A percentile compares a stretch with the other conserved stretches of the same genome.
These are phyloP conservation scores for Bombus superbus DNA, from an alignment of 1,140 invertebrate species.

Conservation along the genomic window DNA sequence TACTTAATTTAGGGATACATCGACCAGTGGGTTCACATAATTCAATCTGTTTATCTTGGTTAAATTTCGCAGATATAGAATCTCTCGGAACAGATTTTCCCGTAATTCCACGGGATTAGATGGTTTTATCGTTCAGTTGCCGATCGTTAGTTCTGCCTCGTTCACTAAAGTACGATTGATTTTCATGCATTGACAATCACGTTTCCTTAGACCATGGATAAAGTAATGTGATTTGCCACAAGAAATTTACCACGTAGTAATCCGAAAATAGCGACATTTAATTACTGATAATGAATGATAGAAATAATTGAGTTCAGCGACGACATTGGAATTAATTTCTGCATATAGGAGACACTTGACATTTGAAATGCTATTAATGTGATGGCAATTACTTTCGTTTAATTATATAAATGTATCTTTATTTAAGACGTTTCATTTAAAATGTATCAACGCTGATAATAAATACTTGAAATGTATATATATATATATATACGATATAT, in stretches of 20 bases:
- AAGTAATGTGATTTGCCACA: neutral
- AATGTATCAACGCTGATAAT: neutral
- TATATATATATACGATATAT: no score
- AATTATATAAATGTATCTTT: neutral
- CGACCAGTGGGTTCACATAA: conserved; percentile 2
- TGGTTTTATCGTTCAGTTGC: conserved; percentile 29
- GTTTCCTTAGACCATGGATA: neutral
- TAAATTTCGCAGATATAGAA: neutral
- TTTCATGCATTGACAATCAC: neutral
- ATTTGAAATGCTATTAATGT: neutral
- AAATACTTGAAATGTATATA: neutral
- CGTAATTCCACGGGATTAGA: conserved; percentile 28
- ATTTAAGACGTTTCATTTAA: neutral
- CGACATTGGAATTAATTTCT: neutral
- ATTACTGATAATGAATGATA: neutral
- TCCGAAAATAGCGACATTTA: neutral
- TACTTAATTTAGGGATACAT: no score
- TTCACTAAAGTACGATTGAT: neutral
- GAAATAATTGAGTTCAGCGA: neutral
- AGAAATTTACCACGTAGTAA: neutral
- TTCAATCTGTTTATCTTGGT: conserved; percentile 33
- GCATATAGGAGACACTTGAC: neutral
- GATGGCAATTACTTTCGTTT: neutral
- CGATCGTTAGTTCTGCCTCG: conserved; percentile 12
- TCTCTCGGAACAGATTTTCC: neutral